phyloP scores from a whole-genome alignment of 2,113 vertebrate genomes.

The Bungarus multicinctus region DNA sequence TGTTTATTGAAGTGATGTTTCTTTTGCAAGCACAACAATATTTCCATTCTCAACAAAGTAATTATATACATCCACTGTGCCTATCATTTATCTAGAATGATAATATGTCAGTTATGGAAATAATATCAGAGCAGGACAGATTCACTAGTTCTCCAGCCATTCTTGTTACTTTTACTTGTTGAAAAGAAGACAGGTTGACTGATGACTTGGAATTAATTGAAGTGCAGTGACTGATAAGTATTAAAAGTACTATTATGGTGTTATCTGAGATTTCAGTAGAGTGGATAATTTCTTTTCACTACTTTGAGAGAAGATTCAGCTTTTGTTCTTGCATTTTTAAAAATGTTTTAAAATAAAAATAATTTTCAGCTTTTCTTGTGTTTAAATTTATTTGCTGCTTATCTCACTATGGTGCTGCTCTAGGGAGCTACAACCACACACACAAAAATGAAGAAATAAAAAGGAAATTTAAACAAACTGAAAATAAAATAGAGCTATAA shows the following conservation, averaged over 20 bases:
- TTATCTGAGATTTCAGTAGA: not conserved
- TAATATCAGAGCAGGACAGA: not conserved
- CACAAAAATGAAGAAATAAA: not conserved
- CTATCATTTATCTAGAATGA: constrained; percentile 22
- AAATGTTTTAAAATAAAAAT: not conserved
- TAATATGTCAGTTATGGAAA: not conserved
- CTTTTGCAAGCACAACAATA: not conserved
- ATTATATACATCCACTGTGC: not conserved
- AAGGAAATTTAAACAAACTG: not conserved
- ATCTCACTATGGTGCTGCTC: not conserved
- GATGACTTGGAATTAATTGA: constrained; percentile 28
- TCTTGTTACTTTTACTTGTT: not conserved
- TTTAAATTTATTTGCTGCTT: not conserved
- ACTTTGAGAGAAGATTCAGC: not conserved
- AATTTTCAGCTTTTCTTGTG: not conserved
- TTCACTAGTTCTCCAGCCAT: constrained; percentile 4
- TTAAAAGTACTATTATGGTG: fast-evolving
- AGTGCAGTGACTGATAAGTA: not conserved
- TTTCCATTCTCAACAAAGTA: constrained; percentile 17
- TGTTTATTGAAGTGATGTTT: constrained; percentile 13
- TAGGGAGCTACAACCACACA: not conserved
- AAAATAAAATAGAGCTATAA: not conserved
- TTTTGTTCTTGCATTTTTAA: fast-evolving
- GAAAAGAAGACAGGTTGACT: constrained; percentile 1
- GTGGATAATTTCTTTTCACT: not conserved